Percentiles rank a stretch among this genome's conserved stretches.
These are phyloP conservation scores for Tenodera sinensis DNA, from an alignment of 2,888 invertebrate species.

Conservation along the genomic window DNA sequence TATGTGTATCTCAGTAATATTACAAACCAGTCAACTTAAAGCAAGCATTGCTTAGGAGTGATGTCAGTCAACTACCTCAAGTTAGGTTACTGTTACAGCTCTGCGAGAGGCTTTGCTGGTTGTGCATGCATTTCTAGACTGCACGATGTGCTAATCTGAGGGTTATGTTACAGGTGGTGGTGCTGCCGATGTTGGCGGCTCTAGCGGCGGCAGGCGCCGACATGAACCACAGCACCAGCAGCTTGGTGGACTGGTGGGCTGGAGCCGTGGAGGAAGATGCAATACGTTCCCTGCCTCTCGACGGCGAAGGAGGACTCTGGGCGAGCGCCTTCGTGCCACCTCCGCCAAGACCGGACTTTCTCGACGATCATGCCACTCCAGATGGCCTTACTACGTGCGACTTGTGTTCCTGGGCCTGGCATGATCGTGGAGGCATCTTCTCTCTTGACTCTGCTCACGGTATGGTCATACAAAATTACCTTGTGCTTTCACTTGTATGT, in stretches of 20 bases:
- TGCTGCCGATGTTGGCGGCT: conserved; percentile 19
- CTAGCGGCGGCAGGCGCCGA: conserved; percentile 2
- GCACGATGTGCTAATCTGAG: not conserved
- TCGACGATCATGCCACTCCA: conserved; percentile 57
- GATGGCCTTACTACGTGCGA: conserved; percentile 71
- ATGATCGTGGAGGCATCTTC: conserved; percentile 40
- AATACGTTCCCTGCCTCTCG: conserved; percentile 22
- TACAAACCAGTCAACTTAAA: too few relatives aligned
- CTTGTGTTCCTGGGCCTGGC: conserved; percentile 70
- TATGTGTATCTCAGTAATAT: too few relatives aligned
- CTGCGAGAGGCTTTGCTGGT: too few relatives aligned
- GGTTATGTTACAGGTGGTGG: conserved; percentile 10
- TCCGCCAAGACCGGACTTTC: conserved; percentile 60
- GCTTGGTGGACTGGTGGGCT: conserved; percentile 27
- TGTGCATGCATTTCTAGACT: too few relatives aligned
- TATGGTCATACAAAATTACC: conserved; percentile 41
- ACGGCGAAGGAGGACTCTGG: conserved; percentile 43
- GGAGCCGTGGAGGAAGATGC: conserved; percentile 29
- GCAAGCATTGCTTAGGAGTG: too few relatives aligned
- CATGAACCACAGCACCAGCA: not conserved
- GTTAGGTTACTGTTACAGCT: too few relatives aligned
- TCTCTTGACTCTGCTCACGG: conserved; percentile 55
- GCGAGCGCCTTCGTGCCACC: conserved; percentile 56
- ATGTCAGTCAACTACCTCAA: too few relatives aligned
- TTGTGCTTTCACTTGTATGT: not conserved